phyloP scores from a whole-genome alignment of 2,888 invertebrate genomes.

The Hermodice carunculata region DNA sequence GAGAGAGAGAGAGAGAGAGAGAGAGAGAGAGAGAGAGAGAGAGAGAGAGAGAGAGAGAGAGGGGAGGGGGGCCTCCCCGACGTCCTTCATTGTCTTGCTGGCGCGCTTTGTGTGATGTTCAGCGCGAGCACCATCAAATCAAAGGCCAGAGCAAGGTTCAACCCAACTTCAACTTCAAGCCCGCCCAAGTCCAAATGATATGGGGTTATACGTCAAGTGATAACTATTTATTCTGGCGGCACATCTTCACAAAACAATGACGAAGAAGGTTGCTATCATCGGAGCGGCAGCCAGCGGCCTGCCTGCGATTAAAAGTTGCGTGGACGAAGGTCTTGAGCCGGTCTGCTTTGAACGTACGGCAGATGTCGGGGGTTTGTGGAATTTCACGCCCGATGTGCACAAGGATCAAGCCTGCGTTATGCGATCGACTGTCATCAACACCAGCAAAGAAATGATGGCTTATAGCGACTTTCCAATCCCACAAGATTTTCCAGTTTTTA shows the following conservation, averaged over 20 bases:
- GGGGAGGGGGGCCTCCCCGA: too few species aligned
- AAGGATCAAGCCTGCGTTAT: conserved; percentile 54
- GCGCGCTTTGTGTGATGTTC: too few species aligned
- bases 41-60: too few species aligned
- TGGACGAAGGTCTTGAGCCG: conserved; percentile 58
- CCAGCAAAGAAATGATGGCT: conserved; percentile 61
- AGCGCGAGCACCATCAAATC: too few species aligned
- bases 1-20: too few species aligned
- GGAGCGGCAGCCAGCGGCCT: conserved; percentile 59
- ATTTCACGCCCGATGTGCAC: conserved; percentile 44
- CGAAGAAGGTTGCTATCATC: conserved; percentile 42
- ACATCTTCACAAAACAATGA: neutral
- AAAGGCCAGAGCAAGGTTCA: too few species aligned
- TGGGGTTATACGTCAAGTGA: too few species aligned
- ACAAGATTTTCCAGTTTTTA: conserved; percentile 61
- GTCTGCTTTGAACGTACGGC: conserved; percentile 61
- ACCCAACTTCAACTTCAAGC: too few species aligned
- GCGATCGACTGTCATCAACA: conserved; percentile 61
- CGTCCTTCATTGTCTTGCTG: too few species aligned
- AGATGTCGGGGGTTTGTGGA: conserved; percentile 64
- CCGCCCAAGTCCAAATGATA: too few species aligned
- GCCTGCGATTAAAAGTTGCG: conserved; percentile 57
- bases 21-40: too few species aligned
- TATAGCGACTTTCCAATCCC: conserved; percentile 69
- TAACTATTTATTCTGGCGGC: too few species aligned